Percentiles rank a stretch among this genome's conserved stretches.
These are phyloP conservation scores for Mormoops blainvillei DNA, from an alignment of 2,113 vertebrate species.

Conservation along the genomic window DNA sequence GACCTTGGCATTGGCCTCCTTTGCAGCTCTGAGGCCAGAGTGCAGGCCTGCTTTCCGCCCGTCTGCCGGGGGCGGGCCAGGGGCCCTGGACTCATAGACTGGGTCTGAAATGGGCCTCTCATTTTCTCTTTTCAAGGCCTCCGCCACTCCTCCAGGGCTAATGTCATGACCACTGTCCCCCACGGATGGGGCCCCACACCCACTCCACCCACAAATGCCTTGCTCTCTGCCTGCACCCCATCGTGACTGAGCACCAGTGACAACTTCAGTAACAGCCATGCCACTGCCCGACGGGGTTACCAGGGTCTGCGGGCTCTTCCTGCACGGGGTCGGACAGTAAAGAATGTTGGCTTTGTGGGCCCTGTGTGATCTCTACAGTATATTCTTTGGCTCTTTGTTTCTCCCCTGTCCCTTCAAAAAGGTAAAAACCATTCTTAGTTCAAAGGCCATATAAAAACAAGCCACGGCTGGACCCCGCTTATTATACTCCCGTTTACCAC, in stretches of 20 bases:
- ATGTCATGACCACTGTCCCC: fast-evolving
- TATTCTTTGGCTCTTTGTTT: neutral
- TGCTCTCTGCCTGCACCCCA: neutral
- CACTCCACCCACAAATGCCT: fast-evolving
- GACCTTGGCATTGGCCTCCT: neutral
- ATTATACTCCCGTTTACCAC: too few species aligned
- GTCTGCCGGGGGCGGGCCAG: fast-evolving
- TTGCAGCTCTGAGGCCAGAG: neutral
- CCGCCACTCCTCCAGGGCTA: neutral
- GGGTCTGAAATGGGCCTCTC: too few species aligned
- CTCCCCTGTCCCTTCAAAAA: neutral
- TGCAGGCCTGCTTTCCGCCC: neutral
- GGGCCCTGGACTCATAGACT: neutral
- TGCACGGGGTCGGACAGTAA: fast-evolving
- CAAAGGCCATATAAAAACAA: neutral
- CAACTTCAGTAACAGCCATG: fast-evolving
- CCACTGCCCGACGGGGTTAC: fast-evolving
- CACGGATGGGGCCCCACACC: fast-evolving
- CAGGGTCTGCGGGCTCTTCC: neutral
- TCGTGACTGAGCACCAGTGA: fast-evolving
- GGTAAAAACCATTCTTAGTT: neutral
- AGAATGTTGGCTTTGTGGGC: neutral
- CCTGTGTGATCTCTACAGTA: fast-evolving
- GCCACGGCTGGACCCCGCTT: too few species aligned
- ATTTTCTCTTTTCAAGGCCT: neutral